These are phyloP conservation scores for Emydocephalus ijimae DNA, from an alignment of 2,113 vertebrate genomes.

Conservation along the genomic window DNA sequence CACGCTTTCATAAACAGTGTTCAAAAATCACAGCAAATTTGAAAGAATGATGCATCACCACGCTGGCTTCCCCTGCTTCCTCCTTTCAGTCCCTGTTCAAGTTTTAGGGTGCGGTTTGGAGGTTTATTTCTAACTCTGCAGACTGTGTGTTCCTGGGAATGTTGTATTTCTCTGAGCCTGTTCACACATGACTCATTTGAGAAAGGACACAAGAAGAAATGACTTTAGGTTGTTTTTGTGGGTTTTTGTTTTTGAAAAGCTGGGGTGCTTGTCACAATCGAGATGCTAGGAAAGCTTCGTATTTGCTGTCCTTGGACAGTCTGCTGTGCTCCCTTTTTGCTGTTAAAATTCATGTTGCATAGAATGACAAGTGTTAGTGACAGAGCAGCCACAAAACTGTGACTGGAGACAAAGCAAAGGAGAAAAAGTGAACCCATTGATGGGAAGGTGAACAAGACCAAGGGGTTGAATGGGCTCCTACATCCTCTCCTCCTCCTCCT, in stretches of 20 bases:
- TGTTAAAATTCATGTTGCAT: conserved; percentile 61
- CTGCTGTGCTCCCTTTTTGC: conserved; percentile 36
- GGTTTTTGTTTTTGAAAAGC: background rate
- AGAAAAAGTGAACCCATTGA: conserved; percentile 58
- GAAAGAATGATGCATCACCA: background rate
- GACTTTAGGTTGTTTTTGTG: background rate
- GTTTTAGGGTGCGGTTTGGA: background rate
- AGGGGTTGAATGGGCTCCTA: conserved; percentile 50
- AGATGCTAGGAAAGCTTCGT: background rate
- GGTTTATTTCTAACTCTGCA: background rate
- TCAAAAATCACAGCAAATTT: background rate
- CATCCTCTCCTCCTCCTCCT: background rate
- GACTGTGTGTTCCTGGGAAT: background rate
- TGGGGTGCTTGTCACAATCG: background rate
- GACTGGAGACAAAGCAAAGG: conserved; percentile 49
- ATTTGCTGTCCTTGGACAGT: background rate
- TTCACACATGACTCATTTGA: background rate
- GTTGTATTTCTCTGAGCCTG: background rate
- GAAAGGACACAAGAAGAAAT: background rate
- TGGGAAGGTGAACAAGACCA: conserved; percentile 66
- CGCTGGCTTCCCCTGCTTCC: background rate
- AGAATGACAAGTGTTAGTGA: conserved; percentile 58
- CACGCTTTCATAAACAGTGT: background rate
- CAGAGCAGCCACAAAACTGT: conserved; percentile 48
- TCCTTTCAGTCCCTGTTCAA: background rate